These are phyloP conservation scores for Phortica magna DNA, from an alignment of 2,888 invertebrate genomes.

Conservation along the genomic window DNA sequence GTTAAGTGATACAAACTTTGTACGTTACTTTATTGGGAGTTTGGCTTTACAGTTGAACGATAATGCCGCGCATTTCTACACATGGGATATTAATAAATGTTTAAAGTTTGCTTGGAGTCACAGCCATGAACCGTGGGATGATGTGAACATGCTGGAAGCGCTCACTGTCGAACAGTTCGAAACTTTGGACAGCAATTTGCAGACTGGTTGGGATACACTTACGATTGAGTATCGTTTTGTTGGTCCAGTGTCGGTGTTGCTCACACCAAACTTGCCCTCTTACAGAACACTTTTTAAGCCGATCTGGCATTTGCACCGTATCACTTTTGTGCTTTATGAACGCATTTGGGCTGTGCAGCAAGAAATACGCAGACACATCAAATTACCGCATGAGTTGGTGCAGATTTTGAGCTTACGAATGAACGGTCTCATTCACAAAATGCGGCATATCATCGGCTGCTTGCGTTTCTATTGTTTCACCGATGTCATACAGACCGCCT, in stretches of 20 bases:
- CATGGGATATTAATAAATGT: neutral
- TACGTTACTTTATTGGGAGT: neutral
- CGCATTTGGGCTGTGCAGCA: constrained; percentile 24
- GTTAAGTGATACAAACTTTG: neutral
- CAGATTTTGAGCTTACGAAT: constrained; percentile 28
- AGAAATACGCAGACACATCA: constrained; percentile 31
- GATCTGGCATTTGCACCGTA: neutral
- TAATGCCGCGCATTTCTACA: neutral
- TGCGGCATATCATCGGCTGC: constrained; percentile 39
- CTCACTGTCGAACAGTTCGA: neutral
- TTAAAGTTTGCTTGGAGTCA: neutral
- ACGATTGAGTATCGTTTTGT: neutral
- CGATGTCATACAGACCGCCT: neutral
- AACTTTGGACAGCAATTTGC: neutral
- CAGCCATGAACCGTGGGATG: neutral
- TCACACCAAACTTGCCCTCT: neutral
- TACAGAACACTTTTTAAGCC: neutral
- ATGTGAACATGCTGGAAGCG: neutral
- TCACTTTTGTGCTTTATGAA: neutral
- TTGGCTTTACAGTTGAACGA: neutral
- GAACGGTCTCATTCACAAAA: constrained; percentile 30
- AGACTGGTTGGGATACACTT: neutral
- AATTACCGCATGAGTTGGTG: neutral
- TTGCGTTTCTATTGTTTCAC: constrained; percentile 17
- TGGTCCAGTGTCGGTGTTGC: neutral